These are phyloP conservation scores for Esox niger DNA, from an alignment of 2,113 vertebrate species.

Conservation along the genomic window DNA sequence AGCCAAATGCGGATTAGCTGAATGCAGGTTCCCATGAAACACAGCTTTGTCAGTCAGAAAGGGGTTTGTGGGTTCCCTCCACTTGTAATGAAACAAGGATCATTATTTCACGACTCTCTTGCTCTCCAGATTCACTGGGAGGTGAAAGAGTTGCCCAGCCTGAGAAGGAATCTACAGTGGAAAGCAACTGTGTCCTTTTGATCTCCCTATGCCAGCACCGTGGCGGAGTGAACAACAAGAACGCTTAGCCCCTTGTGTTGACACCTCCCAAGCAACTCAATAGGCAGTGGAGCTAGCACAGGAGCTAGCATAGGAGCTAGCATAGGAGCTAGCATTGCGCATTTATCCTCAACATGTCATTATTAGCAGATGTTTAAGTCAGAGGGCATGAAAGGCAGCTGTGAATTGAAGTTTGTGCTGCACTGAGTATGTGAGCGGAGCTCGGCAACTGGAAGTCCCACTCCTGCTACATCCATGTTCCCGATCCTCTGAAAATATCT, in stretches of 20 bases:
- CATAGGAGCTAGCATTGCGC: constrained; percentile 53
- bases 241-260: constrained; percentile 54
- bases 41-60: constrained; percentile 24
- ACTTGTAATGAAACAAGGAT: constrained; percentile 11
- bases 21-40: constrained; percentile 68
- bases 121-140: constrained; percentile 16
- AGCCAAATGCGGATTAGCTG: constrained; percentile 66
- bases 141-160: constrained; percentile 1
- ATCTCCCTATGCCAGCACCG: constrained; percentile 45
- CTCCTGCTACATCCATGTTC: no score
- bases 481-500: no score
- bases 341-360: constrained; percentile 52
- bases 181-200: constrained; percentile 36
- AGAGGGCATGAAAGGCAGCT: constrained; percentile 54
- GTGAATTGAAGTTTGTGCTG: constrained; percentile 37
- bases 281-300: constrained; percentile 55
- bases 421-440: no score
- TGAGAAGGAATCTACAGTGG: not conserved
- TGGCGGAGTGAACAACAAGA: constrained; percentile 53
- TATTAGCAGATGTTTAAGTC: constrained; percentile 48
- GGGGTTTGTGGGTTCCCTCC: constrained; percentile 44
- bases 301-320: constrained; percentile 64
- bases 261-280: constrained; percentile 41
- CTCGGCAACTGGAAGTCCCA: no score
- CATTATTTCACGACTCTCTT: not conserved